Conservation (phyloP, 2,797 vertebrate species). For the Cephalopachus bancanus region DNA sequence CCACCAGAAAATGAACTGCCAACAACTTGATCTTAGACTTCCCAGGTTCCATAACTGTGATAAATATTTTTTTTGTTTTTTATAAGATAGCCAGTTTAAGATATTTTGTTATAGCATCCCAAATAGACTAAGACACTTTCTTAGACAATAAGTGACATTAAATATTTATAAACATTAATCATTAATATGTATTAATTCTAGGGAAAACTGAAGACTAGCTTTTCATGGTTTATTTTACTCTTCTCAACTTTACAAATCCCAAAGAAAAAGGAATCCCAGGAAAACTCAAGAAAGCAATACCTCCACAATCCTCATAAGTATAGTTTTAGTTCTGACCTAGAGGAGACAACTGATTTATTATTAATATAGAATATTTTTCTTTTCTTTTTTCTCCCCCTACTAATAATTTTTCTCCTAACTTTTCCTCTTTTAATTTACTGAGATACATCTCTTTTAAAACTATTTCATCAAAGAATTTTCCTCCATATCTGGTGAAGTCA, state of each 20-base stretch:
- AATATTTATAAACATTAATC: neutral
- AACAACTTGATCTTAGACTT: neutral
- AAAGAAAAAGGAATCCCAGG: neutral
- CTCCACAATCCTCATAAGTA: neutral
- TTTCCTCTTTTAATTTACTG: neutral
- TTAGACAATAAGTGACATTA: neutral
- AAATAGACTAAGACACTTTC: neutral
- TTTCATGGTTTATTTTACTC: rapidly evolving
- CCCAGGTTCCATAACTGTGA: neutral
- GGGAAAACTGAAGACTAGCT: neutral
- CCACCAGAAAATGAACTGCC: neutral
- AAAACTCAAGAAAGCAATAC: neutral
- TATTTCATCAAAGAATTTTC: neutral
- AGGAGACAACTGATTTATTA: neutral
- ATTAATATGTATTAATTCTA: neutral
- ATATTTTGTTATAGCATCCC: neutral
- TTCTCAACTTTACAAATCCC: neutral
- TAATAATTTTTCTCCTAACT: neutral
- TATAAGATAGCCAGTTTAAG: neutral
- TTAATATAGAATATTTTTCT: neutral
- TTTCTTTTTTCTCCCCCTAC: no score
- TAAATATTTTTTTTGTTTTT: neutral
- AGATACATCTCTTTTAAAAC: neutral
- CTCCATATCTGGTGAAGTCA: neutral
- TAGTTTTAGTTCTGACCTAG: neutral